A percentile compares a stretch with the other conserved stretches of the same genome.
Conservation (phyloP, 2,888 invertebrate genomes). For the Dichetophora obliterata region DNA sequence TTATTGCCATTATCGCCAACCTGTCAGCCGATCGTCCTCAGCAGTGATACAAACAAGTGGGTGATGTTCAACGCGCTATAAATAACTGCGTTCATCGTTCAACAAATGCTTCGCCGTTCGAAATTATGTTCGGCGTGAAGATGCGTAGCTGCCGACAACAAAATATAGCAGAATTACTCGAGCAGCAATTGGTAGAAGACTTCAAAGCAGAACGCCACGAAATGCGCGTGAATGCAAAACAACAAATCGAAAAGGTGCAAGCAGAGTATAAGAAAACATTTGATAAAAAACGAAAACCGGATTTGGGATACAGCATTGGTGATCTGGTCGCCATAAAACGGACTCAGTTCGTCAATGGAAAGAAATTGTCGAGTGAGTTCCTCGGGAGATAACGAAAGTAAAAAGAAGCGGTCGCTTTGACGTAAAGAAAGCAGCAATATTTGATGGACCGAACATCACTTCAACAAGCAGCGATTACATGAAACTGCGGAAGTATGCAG, state of each 20-base stretch:
- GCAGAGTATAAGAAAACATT: constrained; percentile 45
- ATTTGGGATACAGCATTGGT: constrained; percentile 42
- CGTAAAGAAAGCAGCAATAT: neutral
- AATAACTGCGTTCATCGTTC: neutral
- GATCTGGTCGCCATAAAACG: constrained; percentile 56
- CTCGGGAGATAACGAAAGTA: constrained; percentile 50
- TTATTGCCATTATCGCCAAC: neutral
- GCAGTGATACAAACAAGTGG: neutral
- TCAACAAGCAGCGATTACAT: neutral
- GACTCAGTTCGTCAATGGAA: constrained; percentile 60
- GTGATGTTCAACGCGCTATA: neutral
- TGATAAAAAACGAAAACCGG: constrained; percentile 41
- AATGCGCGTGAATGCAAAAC: neutral
- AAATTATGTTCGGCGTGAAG: neutral
- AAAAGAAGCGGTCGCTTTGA: neutral
- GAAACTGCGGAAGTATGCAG: neutral
- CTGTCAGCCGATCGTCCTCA: neutral
- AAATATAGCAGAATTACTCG: neutral
- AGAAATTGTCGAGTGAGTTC: constrained; percentile 60
- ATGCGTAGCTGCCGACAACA: neutral
- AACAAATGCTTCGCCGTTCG: neutral
- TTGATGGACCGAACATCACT: neutral
- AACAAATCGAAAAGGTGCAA: constrained; percentile 42
- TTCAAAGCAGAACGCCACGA: neutral
- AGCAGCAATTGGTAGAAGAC: neutral